phyloP scores from a whole-genome alignment of 2,113 vertebrate species.

The Mastomys coucha region DNA sequence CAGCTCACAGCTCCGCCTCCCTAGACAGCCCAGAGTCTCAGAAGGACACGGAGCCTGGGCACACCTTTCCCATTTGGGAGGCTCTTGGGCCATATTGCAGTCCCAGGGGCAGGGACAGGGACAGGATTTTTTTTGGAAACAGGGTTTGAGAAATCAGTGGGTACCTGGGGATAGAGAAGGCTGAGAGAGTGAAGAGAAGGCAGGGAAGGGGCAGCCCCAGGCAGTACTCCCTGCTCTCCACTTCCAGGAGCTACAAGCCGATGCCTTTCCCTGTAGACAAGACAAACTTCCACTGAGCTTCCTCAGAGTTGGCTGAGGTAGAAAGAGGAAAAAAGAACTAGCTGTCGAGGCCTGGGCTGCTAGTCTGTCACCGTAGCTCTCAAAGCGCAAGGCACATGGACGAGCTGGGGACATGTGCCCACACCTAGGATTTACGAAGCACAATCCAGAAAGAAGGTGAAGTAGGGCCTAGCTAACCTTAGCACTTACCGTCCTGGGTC shows the following conservation, averaged over 20 bases:
- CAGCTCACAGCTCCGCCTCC: not conserved
- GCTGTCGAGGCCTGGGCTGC: not conserved
- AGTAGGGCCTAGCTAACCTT: not conserved
- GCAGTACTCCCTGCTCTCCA: not conserved
- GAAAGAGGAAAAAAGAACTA: not conserved
- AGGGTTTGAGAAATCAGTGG: not conserved
- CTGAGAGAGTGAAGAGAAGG: no score
- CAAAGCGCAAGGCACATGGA: rapidly evolving
- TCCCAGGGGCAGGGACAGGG: no score
- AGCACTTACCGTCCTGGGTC: not conserved
- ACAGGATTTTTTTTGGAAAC: not conserved
- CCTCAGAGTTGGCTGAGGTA: not conserved
- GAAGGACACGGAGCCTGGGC: not conserved
- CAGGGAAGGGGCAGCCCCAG: not conserved
- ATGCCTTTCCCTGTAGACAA: not conserved
- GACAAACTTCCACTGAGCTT: not conserved
- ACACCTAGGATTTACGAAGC: not conserved
- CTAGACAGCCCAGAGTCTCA: not conserved
- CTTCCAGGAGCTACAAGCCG: not conserved
- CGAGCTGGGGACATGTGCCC: not conserved
- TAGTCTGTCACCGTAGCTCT: not conserved
- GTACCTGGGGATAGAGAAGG: not conserved
- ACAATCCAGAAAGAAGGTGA: not conserved
- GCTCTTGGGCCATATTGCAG: not conserved
- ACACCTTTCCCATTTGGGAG: not conserved